Evolutionary conservation across 92 coral and sea anemone genomes (phyloP).

Genomic region (Phymanthus crucifer): DNA sequence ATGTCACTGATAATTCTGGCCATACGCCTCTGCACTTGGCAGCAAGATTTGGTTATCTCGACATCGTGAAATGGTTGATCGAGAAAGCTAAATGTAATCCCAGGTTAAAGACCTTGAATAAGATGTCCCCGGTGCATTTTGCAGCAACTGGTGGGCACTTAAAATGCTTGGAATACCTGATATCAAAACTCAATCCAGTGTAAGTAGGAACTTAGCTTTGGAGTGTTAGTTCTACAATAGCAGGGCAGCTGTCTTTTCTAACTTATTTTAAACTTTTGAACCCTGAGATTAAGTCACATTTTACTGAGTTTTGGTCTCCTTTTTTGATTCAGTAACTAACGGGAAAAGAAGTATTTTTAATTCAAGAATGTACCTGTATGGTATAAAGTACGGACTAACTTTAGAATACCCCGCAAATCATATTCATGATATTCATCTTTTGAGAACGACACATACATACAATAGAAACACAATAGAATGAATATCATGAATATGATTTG

Average conservation of each 20-base stretch:
- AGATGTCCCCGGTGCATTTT: slow-evolving; percentile 79
- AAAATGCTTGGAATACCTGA: slow-evolving; percentile 60
- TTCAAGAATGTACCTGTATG: too few species aligned
- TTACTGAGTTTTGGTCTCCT: not conserved
- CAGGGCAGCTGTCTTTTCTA: not conserved
- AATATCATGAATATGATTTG: too few species aligned
- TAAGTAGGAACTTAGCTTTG: slow-evolving; percentile 8
- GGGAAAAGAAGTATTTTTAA: too few species aligned
- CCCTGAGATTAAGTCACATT: not conserved
- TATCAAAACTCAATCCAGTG: slow-evolving; percentile 59
- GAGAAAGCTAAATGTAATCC: slow-evolving; percentile 57
- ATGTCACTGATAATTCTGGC: slow-evolving; percentile 69
- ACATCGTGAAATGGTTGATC: slow-evolving; percentile 73
- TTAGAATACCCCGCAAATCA: too few species aligned
- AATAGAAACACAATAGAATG: too few species aligned
- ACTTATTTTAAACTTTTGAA: not conserved
- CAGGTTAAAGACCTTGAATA: slow-evolving; percentile 64
- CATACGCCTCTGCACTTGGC: slow-evolving; percentile 83
- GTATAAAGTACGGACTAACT: too few species aligned
- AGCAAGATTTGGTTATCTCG: slow-evolving; percentile 71
- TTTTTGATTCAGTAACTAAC: not conserved
- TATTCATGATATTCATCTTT: too few species aligned
- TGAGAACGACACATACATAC: too few species aligned
- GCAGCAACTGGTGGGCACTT: slow-evolving; percentile 81
- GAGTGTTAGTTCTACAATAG: not conserved